phyloP scores from a whole-genome alignment of 2,113 vertebrate species.

The Papio anubis region DNA sequence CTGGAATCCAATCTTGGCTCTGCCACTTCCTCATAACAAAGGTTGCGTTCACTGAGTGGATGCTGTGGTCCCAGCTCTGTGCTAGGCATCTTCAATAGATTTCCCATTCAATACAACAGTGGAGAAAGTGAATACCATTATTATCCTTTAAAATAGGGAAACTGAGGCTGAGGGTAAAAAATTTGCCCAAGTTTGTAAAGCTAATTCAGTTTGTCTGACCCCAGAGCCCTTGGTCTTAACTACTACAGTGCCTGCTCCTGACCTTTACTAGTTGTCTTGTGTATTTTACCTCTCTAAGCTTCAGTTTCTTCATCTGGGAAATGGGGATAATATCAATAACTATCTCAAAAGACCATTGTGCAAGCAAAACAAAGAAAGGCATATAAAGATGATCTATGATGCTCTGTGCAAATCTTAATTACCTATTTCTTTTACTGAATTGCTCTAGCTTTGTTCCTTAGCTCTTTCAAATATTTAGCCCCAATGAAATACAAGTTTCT shows the following conservation, averaged over 20 bases:
- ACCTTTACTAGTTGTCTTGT: neutral
- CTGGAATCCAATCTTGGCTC: neutral
- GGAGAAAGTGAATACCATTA: neutral
- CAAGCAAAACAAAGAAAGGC: neutral
- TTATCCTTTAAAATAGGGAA: neutral
- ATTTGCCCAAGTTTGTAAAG: neutral
- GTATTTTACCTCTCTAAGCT: neutral
- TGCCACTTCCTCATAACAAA: neutral
- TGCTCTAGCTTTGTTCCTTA: neutral
- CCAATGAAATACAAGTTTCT: neutral
- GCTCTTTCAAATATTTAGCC: neutral
- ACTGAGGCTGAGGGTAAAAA: neutral
- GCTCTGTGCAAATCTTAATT: neutral
- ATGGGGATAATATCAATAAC: neutral
- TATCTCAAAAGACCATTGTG: neutral
- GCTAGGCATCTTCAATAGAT: neutral
- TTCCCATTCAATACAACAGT: constrained; percentile 8
- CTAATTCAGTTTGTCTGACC: neutral
- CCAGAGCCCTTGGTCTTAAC: neutral
- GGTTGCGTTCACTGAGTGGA: neutral
- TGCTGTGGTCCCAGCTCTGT: neutral
- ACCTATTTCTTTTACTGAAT: neutral
- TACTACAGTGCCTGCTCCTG: neutral
- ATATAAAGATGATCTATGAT: neutral
- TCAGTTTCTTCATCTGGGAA: neutral